A percentile compares a stretch with the other conserved stretches of the same genome.
Evolutionary conservation across 2,888 invertebrate species (phyloP).

Genomic region (Cephus spinipes): DNA sequence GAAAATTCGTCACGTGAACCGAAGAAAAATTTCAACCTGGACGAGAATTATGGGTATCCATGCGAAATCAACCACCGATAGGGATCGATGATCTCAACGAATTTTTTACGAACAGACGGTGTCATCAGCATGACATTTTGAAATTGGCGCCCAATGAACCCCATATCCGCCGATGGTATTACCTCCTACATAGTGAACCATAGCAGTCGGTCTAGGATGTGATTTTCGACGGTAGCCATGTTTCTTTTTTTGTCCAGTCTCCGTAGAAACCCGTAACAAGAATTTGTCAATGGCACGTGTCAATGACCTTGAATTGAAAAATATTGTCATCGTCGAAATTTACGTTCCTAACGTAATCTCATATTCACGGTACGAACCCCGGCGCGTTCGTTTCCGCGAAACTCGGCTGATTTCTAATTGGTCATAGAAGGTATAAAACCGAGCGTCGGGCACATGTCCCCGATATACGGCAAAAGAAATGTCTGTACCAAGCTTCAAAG

Average conservation of each 20-base stretch:
- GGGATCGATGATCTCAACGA: not conserved
- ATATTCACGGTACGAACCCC: not conserved
- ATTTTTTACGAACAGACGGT: not conserved
- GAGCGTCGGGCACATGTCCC: slow-evolving; percentile 30
- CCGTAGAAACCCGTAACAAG: not conserved
- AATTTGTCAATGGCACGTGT: not conserved
- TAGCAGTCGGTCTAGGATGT: not conserved
- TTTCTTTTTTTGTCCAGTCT: not conserved
- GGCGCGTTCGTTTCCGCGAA: slow-evolving; percentile 24
- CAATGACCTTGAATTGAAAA: not conserved
- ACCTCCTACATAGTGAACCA: not conserved
- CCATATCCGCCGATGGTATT: not conserved
- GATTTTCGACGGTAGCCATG: not conserved
- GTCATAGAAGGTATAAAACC: slow-evolving; percentile 26
- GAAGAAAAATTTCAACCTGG: not conserved
- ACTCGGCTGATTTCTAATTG: slow-evolving; percentile 43
- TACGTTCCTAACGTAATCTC: not conserved
- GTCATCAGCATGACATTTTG: not conserved
- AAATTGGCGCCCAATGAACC: not conserved
- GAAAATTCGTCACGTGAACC: not conserved
- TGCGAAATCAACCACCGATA: not conserved
- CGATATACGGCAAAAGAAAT: slow-evolving; percentile 35
- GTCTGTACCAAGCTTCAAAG: not conserved
- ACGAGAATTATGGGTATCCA: not conserved
- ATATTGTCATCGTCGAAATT: not conserved